phyloP scores from a whole-genome alignment of 37 sponge, comb jelly and placozoan species.

The Theonella swinhoei region DNA sequence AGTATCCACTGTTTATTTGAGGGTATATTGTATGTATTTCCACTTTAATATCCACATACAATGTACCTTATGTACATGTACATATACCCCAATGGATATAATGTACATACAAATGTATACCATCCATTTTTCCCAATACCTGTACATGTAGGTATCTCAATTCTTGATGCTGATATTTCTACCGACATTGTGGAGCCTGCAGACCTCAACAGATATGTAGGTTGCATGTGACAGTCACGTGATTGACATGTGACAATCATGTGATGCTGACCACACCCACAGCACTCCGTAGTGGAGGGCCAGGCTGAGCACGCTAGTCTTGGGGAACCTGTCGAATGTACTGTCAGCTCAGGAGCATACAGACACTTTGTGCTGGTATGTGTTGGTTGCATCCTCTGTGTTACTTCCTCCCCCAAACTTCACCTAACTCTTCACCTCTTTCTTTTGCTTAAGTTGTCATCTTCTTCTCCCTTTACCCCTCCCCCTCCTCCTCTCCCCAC shows the following conservation, averaged over 20 bases:
- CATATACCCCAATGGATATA: no score
- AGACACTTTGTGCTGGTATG: constrained; percentile 80
- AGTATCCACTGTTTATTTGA: no score
- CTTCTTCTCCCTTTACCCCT: not conserved
- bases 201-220: constrained; percentile 63
- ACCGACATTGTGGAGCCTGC: constrained; percentile 77
- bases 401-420: not conserved
- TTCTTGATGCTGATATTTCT: constrained; percentile 69
- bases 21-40: no score
- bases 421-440: not conserved
- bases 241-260: not conserved
- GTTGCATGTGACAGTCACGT: constrained; percentile 20
- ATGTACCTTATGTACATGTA: no score
- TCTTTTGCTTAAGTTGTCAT: no score
- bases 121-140: no score
- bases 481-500: not conserved
- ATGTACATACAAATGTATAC: no score
- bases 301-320: constrained; percentile 57
- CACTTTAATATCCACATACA: no score
- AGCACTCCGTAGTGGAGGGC: constrained; percentile 71
- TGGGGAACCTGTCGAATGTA: constrained; percentile 49
- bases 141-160: constrained; percentile 70
- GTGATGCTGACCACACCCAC: not conserved
- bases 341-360: constrained; percentile 18
- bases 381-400: not conserved